Conservation (phyloP, 2,888 invertebrate genomes). For the Noctua fimbriata region DNA sequence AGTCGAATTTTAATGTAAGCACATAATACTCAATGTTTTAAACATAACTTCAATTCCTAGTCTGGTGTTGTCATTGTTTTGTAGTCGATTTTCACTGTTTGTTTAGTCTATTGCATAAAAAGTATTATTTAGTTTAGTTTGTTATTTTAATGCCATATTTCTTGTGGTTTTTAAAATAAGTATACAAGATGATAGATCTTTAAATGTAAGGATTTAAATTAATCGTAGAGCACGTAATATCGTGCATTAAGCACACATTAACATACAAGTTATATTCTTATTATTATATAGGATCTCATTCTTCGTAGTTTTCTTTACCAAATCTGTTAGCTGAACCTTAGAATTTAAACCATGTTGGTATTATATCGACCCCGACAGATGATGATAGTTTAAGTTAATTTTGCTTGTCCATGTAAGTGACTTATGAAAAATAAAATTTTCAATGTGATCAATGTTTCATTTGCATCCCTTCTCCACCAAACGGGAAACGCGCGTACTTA, state of each 20-base stretch:
- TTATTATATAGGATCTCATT: slow-evolving; percentile 41
- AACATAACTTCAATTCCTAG: slow-evolving; percentile 25
- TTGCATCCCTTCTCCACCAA: slow-evolving; percentile 5
- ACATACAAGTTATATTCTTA: slow-evolving; percentile 19
- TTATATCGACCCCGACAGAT: background rate
- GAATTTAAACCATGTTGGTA: slow-evolving; percentile 8
- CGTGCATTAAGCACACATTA: slow-evolving; percentile 56
- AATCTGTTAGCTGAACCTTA: background rate
- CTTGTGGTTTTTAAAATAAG: slow-evolving; percentile 32
- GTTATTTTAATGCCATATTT: slow-evolving; percentile 52
- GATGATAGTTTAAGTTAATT: slow-evolving; percentile 35
- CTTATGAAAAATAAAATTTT: slow-evolving; percentile 54
- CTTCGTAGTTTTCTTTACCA: slow-evolving; percentile 19
- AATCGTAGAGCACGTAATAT: slow-evolving; percentile 47
- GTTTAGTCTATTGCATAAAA: slow-evolving; percentile 37
- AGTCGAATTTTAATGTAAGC: slow-evolving; percentile 55
- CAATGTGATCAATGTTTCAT: slow-evolving; percentile 49
- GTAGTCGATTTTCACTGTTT: slow-evolving; percentile 37
- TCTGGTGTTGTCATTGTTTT: slow-evolving; percentile 27
- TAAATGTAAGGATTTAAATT: slow-evolving; percentile 43
- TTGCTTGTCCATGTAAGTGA: slow-evolving; percentile 51
- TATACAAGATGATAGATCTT: slow-evolving; percentile 54
- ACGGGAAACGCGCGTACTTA: no score
- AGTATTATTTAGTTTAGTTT: slow-evolving; percentile 16
- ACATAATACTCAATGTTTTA: slow-evolving; percentile 56